These are phyloP conservation scores for Caenorhabditis japonica DNA, from an alignment of 2,888 invertebrate genomes.

Conservation along the genomic window DNA sequence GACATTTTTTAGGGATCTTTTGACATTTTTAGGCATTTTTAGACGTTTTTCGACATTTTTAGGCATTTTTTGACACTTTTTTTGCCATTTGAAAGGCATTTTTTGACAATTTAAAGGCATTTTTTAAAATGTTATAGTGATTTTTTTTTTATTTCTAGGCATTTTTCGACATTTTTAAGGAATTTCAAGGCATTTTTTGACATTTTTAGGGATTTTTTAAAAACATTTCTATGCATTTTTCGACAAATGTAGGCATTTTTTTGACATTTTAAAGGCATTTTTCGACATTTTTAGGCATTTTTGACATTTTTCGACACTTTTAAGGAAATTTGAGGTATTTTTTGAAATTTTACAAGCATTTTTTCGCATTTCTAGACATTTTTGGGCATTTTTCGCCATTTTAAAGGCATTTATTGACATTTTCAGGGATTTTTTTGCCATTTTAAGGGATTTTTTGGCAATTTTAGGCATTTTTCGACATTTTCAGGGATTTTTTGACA, in stretches of 20 bases:
- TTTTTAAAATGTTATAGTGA: background rate
- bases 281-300: too few species aligned
- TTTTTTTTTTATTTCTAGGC: too few species aligned
- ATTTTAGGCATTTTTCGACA: background rate
- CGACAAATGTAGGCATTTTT: background rate
- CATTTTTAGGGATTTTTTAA: background rate
- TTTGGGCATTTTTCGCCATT: too few species aligned
- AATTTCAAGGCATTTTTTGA: too few species aligned
- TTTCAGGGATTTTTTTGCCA: background rate
- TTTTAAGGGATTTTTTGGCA: background rate
- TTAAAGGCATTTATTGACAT: background rate
- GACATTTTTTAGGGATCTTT: too few species aligned
- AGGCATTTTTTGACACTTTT: too few species aligned
- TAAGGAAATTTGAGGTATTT: too few species aligned
- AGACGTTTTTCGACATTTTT: too few species aligned
- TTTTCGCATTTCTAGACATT: too few species aligned
- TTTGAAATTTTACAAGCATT: background rate
- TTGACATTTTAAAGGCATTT: too few species aligned
- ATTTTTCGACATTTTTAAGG: too few species aligned
- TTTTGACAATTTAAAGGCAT: background rate
- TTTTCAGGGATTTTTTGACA: background rate
- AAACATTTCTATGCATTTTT: background rate
- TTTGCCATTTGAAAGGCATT: background rate
- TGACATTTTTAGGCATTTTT: background rate
- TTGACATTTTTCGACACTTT: too few species aligned